Conservation (phyloP, 2,113 vertebrate genomes). For the Ivindomyrus marchei region DNA sequence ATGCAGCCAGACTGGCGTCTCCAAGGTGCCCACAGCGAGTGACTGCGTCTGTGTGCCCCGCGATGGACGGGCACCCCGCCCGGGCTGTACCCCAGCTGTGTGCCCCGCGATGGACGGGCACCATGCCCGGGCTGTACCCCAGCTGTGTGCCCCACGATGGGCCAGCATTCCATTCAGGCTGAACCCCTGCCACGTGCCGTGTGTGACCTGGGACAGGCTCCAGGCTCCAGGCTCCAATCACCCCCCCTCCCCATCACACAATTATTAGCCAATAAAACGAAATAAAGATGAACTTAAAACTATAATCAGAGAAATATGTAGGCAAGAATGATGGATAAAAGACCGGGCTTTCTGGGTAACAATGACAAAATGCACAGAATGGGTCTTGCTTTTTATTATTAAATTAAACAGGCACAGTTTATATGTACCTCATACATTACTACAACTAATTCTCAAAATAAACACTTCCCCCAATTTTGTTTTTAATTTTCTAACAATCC, state of each 20-base stretch:
- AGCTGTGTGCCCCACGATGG: too few relatives aligned
- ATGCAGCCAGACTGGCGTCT: background rate
- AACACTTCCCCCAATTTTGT: conserved; percentile 51
- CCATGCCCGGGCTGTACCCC: too few relatives aligned
- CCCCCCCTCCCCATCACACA: too few relatives aligned
- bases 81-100: background rate
- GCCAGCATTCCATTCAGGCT: too few relatives aligned
- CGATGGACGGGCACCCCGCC: background rate
- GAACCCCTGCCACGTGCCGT: too few relatives aligned
- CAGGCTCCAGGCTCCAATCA: too few relatives aligned
- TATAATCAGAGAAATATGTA: too few relatives aligned
- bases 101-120: background rate
- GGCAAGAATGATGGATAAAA: background rate
- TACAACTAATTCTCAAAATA: conserved; percentile 50
- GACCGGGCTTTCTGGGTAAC: background rate
- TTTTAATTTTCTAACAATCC: conserved; percentile 51
- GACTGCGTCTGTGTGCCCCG: background rate
- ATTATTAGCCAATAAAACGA: too few relatives aligned
- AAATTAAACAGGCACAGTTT: conserved; percentile 66
- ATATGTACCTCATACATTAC: conserved; percentile 64
- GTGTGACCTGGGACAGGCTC: too few relatives aligned
- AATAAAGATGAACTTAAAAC: too few relatives aligned
- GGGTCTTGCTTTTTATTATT: conserved; percentile 51
- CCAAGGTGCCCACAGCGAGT: background rate
- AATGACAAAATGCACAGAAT: background rate